Percentiles rank a stretch among this genome's conserved stretches.
phyloP scores from a whole-genome alignment of 1,140 invertebrate genomes.

The Belonocnema kinseyi region DNA sequence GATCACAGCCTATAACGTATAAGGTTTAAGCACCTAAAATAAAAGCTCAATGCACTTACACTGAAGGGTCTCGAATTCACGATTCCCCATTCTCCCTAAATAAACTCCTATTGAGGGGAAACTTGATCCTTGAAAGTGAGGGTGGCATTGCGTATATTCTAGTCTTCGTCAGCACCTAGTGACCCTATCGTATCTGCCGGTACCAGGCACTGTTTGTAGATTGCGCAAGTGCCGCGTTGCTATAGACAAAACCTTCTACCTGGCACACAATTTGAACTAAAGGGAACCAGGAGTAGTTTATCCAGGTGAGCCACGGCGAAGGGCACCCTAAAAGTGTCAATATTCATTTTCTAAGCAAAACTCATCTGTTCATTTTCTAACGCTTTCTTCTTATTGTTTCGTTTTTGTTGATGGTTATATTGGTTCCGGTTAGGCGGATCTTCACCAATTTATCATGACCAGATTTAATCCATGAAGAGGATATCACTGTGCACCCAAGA shows the following conservation, averaged over 20 bases:
- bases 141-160: neutral
- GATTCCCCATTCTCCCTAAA: neutral
- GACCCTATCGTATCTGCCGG: conserved; percentile 65
- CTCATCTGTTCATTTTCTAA: neutral
- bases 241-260: conserved; percentile 60
- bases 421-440: neutral
- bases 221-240: conserved; percentile 63
- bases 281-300: conserved; percentile 48
- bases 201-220: conserved; percentile 72
- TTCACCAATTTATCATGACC: conserved; percentile 3
- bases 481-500: neutral
- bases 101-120: neutral
- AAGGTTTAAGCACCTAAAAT: too few species aligned
- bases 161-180: conserved; percentile 57
- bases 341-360: neutral
- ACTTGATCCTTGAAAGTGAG: conserved; percentile 36
- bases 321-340: conserved; percentile 13
- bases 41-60: too few species aligned
- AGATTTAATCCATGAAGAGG: neutral
- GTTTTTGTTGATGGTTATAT: neutral
- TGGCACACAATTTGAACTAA: conserved; percentile 50
- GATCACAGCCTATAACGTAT: too few species aligned
- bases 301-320: conserved; percentile 46
- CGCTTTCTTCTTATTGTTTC: neutral
- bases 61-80: neutral